phyloP scores from a whole-genome alignment of 2,888 invertebrate genomes.

The Drosophila lacicola region DNA sequence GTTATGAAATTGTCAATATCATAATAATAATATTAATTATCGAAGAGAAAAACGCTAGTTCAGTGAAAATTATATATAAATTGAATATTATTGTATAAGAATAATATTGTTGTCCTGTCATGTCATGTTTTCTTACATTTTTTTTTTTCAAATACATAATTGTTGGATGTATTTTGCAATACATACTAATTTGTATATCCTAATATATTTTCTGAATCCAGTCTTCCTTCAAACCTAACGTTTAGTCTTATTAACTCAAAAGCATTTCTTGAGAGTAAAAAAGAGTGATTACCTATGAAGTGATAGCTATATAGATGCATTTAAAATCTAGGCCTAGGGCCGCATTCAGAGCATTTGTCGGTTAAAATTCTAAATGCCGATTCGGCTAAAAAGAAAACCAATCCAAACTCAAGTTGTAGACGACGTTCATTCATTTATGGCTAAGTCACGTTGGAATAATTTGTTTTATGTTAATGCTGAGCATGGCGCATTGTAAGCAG shows the following conservation, averaged over 20 bases:
- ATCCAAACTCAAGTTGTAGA: conserved; percentile 52
- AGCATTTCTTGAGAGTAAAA: neutral
- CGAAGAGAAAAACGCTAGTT: too few species aligned
- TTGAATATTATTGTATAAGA: too few species aligned
- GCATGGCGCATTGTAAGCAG: conserved; percentile 78
- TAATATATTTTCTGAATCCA: too few species aligned
- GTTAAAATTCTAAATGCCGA: conserved; percentile 45
- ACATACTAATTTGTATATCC: too few species aligned
- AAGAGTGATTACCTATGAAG: conserved; percentile 21
- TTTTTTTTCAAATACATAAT: too few species aligned
- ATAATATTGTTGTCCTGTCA: too few species aligned
- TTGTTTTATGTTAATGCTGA: conserved; percentile 85
- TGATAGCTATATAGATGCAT: conserved; percentile 7
- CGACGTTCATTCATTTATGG: conserved; percentile 84
- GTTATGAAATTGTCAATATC: too few species aligned
- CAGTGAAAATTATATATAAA: too few species aligned
- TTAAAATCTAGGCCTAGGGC: conserved; percentile 50
- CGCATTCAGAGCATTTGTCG: conserved; percentile 57
- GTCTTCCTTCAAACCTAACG: neutral
- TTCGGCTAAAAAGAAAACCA: conserved; percentile 41
- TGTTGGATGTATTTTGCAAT: too few species aligned
- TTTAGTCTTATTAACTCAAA: neutral
- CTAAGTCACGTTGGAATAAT: conserved; percentile 86
- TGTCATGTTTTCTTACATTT: too few species aligned
- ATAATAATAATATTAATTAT: too few species aligned